Base-by-base conservation (phyloP, 2,888 invertebrate species). In the Machimus rusticus region DNA sequence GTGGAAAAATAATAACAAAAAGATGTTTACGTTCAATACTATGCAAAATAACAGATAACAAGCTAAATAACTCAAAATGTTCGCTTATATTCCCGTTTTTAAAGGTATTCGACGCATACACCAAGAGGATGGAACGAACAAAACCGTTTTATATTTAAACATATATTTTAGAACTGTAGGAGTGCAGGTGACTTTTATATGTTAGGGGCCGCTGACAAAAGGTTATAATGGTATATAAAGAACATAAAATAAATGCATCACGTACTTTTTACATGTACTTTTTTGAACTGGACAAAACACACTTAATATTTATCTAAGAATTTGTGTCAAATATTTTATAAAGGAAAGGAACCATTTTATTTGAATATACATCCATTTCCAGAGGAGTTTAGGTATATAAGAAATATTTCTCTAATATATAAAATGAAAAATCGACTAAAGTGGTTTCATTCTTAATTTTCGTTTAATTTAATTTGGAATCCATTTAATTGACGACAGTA, bases 271-370 rank as follows among this genome's bases (percentile, higher is more conserved):
- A 79, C 46, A 51, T 79, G 12, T 79, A 79, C 46, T 46, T 51
- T 79, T 79, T 79, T 79, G 79, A 34, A 46, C 79, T 31, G 79
- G 51, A 79, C 51, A 39, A 43, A 79, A 46, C 23, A 46, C 23
- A 23, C 31, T 51, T 51, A 78, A 51, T 79, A 76, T 76, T 51
- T 79, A 51, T 79, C 79, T 79, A 78, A 79, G 79, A 79, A 79
- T 79, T 51, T 79, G 79, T 79, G 79, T 79, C 79, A 79, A 79
- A 79, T 79, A 34, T 79, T 79, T 79, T 79, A 79, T 79, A 79
- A 51, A 79, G 51, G 23, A 51, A 79, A 76, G n/a, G 37, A 76
- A 28, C 6, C 23, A 51, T 79, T 79, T 79, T 79, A 28, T 79
- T 79, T 51, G 28, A 79, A 28, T 79, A 28, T 79, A 66, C 66